phyloP scores from a whole-genome alignment of 2,888 invertebrate species.

The Apamea anceps region DNA sequence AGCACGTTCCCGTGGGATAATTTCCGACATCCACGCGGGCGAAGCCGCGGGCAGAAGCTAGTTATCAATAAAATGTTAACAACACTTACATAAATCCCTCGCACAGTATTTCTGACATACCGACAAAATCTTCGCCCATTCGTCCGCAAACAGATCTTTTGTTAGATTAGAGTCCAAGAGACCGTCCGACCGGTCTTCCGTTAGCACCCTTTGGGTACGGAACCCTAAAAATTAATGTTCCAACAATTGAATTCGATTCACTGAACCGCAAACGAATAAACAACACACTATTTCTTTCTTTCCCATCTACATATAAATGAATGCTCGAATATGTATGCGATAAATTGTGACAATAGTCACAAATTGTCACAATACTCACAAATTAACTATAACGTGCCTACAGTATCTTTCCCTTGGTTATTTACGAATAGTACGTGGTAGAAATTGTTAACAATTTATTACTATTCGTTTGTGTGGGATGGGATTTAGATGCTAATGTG shows the following conservation, averaged over 20 bases:
- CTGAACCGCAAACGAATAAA: constrained; percentile 37
- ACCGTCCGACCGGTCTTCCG: neutral
- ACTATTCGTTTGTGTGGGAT: constrained; percentile 38
- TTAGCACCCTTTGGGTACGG: neutral
- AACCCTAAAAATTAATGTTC: neutral
- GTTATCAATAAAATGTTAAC: neutral
- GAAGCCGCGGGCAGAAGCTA: no score
- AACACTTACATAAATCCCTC: neutral
- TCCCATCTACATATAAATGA: constrained; percentile 55
- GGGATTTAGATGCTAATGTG: constrained; percentile 39
- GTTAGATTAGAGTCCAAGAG: neutral
- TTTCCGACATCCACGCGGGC: no score
- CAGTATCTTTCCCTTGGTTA: constrained; percentile 48
- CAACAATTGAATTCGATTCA: constrained; percentile 10
- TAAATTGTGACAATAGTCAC: constrained; percentile 53
- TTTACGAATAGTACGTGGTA: constrained; percentile 54
- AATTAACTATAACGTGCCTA: constrained; percentile 53
- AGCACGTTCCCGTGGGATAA: no score
- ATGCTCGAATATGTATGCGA: constrained; percentile 16
- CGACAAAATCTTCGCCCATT: neutral
- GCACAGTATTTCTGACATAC: neutral
- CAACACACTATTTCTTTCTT: constrained; percentile 36
- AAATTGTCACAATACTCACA: constrained; percentile 45
- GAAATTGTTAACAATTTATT: constrained; percentile 55
- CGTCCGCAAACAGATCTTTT: neutral